phyloP scores from a whole-genome alignment of 1,140 invertebrate genomes.

The Atta colombica region DNA sequence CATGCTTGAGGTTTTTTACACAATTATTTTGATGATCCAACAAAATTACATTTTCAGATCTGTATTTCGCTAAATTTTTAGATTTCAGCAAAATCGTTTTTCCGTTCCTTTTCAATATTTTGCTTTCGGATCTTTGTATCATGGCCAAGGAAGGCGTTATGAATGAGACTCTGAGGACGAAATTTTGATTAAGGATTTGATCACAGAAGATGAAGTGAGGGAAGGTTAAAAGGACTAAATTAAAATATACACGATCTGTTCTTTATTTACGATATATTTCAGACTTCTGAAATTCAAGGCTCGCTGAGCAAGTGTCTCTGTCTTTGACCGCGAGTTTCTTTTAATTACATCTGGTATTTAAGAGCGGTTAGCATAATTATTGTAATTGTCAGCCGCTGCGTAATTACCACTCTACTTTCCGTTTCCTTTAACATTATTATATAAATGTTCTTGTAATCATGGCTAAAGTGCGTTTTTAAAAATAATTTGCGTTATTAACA shows the following conservation, averaged over 20 bases:
- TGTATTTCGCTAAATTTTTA: too few species aligned
- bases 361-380: slow-evolving; percentile 51
- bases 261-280: slow-evolving; percentile 17
- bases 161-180: not conserved
- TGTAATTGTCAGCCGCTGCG: not conserved
- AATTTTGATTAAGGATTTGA: slow-evolving; percentile 33
- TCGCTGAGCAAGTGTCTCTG: not conserved
- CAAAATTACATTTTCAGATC: too few species aligned
- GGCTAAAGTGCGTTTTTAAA: not conserved
- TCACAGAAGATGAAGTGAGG: not conserved
- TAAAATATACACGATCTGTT: slow-evolving; percentile 5
- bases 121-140: not conserved
- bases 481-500: not conserved
- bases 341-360: slow-evolving; percentile 50
- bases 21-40: too few species aligned
- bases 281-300: slow-evolving; percentile 43
- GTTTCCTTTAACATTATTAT: not conserved
- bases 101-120: not conserved
- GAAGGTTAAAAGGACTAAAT: not conserved
- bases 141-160: not conserved
- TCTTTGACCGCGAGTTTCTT: slow-evolving; percentile 24
- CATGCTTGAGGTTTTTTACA: too few species aligned
- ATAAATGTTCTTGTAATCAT: not conserved
- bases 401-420: slow-evolving; percentile 5
- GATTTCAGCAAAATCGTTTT: too few species aligned